These are phyloP conservation scores for Fundulus diaphanus DNA, from an alignment of 2,797 vertebrate genomes.

Conservation along the genomic window DNA sequence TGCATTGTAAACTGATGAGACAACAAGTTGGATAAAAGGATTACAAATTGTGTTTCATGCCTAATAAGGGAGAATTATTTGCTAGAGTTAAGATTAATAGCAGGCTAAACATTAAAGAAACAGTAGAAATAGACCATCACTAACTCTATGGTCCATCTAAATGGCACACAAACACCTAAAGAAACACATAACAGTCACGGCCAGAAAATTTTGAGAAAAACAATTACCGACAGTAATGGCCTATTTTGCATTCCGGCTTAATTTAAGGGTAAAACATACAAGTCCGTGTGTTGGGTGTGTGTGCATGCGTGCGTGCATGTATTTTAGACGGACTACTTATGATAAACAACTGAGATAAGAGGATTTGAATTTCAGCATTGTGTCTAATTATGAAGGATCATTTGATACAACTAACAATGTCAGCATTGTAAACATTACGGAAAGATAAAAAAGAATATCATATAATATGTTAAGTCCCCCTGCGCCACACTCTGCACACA, in stretches of 20 bases:
- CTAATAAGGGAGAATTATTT: slow-evolving; percentile 51
- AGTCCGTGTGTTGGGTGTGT: slow-evolving; percentile 21
- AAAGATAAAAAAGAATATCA: slow-evolving; percentile 76
- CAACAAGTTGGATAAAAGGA: slow-evolving; percentile 51
- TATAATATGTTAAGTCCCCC: slow-evolving; percentile 56
- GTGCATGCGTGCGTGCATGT: not conserved
- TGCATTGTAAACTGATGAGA: slow-evolving; percentile 21
- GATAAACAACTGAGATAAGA: slow-evolving; percentile 66
- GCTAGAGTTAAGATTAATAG: not conserved
- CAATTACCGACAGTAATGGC: slow-evolving; percentile 15
- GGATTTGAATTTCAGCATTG: slow-evolving; percentile 58
- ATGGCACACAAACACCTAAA: slow-evolving; percentile 33
- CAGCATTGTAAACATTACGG: slow-evolving; percentile 67
- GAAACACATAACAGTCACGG: slow-evolving; percentile 20
- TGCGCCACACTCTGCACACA: slow-evolving; percentile 46
- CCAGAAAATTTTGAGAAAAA: slow-evolving; percentile 27
- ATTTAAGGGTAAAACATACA: slow-evolving; percentile 18
- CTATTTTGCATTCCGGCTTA: slow-evolving; percentile 38
- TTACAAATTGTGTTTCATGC: slow-evolving; percentile 41
- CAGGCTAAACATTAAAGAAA: not conserved
- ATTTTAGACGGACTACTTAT: slow-evolving; percentile 32
- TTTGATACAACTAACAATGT: slow-evolving; percentile 62
- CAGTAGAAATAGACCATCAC: slow-evolving; percentile 29
- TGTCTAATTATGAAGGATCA: slow-evolving; percentile 74
- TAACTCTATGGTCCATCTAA: slow-evolving; percentile 27